A percentile compares a stretch with the other conserved stretches of the same genome.
phyloP scores from a whole-genome alignment of 1,140 invertebrate species.

The Lucilia sericata region DNA sequence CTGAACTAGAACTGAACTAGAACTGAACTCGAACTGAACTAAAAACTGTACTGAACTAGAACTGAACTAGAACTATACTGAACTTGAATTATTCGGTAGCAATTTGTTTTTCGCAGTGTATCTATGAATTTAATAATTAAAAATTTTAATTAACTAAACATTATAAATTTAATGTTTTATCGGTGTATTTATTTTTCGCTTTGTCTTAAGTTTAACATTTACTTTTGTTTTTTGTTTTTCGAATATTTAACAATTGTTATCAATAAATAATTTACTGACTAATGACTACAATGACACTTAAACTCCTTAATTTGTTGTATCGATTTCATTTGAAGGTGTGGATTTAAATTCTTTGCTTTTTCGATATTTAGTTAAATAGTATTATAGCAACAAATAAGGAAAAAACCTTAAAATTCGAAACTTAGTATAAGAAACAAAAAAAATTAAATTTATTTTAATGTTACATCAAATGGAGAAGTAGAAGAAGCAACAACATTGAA shows the following conservation, averaged over 20 bases:
- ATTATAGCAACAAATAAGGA: neutral
- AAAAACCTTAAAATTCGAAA: neutral
- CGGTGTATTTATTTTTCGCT: neutral
- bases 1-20: no score
- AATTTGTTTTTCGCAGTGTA: no score
- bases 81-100: no score
- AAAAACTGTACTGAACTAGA: no score
- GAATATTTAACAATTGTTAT: neutral
- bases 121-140: no score
- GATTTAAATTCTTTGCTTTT: neutral
- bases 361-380: neutral
- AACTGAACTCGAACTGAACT: no score
- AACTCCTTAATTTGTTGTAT: slow-evolving; percentile 3
- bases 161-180: no score
- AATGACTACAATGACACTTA: slow-evolving; percentile 3
- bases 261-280: slow-evolving; percentile 5
- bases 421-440: neutral
- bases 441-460: neutral
- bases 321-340: neutral
- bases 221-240: neutral
- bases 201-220: neutral
- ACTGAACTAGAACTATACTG: no score
- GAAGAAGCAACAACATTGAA: slow-evolving; percentile 28
- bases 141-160: no score
- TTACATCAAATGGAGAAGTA: neutral